Evolutionary conservation across 2,113 vertebrate species (phyloP).

Genomic region (Clarias magur): DNA sequence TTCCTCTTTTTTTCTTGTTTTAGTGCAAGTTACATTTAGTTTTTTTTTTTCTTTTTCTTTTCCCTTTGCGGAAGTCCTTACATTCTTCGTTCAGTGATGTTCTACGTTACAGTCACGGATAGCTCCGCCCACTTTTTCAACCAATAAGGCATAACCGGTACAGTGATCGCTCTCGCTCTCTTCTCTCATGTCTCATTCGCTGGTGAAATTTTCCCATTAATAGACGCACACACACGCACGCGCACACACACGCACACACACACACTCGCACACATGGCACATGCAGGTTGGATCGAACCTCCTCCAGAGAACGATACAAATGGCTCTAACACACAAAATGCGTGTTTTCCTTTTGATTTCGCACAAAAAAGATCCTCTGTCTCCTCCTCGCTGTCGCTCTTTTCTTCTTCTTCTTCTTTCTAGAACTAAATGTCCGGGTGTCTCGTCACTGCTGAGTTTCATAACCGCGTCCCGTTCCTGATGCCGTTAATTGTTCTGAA

Average conservation of each 20-base stretch:
- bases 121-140: constrained; percentile 89
- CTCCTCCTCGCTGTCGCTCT: too few relatives aligned
- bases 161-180: constrained; percentile 76
- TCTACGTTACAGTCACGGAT: constrained; percentile 86
- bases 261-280: constrained; percentile 69
- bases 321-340: constrained; percentile 49
- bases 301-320: constrained; percentile 48
- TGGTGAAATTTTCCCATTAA: constrained; percentile 87
- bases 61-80: constrained; percentile 99
- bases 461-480: constrained; percentile 57
- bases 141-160: constrained; percentile 95
- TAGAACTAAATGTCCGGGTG: constrained; percentile 56
- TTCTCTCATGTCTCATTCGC: constrained; percentile 76
- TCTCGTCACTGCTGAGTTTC: constrained; percentile 67
- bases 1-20: constrained; percentile 64
- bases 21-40: constrained; percentile 93
- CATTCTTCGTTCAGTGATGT: constrained; percentile 99
- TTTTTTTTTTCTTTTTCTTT: constrained; percentile 70
- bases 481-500: background rate
- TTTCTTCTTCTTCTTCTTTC: too few relatives aligned
- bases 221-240: constrained; percentile 69
- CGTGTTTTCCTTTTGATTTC: constrained; percentile 53
- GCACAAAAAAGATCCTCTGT: constrained; percentile 1
- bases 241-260: constrained; percentile 58
- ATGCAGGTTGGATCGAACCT: constrained; percentile 44